Evolutionary conservation across 2,113 vertebrate genomes (phyloP).

Genomic region (Calypte anna): DNA sequence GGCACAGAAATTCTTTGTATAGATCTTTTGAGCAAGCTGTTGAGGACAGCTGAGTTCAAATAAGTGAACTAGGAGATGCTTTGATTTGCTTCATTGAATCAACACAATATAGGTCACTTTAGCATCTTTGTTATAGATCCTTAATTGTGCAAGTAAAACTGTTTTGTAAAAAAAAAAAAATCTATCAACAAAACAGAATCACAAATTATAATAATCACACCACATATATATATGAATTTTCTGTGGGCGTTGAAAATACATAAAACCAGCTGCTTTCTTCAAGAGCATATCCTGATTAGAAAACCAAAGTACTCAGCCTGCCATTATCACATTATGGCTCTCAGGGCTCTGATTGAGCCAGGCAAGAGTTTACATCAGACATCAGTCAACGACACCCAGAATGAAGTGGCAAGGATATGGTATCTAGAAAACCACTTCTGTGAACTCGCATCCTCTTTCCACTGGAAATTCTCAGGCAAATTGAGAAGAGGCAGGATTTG

Average conservation of each 20-base stretch:
- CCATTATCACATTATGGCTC: neutral
- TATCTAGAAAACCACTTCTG: neutral
- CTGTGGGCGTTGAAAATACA: neutral
- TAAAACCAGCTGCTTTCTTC: neutral
- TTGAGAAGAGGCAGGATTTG: neutral
- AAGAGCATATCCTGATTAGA: neutral
- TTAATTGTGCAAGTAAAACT: neutral
- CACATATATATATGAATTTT: too few species aligned
- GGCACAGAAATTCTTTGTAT: neutral
- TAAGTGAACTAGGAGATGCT: neutral
- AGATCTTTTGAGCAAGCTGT: neutral
- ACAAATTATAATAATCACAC: neutral
- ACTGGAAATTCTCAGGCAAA: neutral
- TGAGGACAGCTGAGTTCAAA: neutral
- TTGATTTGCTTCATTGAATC: neutral
- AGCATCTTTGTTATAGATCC: neutral
- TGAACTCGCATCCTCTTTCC: neutral
- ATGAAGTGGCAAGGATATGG: neutral
- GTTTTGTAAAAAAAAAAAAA: neutral
- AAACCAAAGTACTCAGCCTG: neutral
- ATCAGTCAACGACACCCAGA: neutral
- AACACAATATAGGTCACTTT: neutral
- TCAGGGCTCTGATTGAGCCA: neutral
- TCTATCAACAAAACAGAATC: neutral
- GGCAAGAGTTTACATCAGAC: neutral